phyloP scores from a whole-genome alignment of 2,113 vertebrate species.

The Telmatochromis sp. region DNA sequence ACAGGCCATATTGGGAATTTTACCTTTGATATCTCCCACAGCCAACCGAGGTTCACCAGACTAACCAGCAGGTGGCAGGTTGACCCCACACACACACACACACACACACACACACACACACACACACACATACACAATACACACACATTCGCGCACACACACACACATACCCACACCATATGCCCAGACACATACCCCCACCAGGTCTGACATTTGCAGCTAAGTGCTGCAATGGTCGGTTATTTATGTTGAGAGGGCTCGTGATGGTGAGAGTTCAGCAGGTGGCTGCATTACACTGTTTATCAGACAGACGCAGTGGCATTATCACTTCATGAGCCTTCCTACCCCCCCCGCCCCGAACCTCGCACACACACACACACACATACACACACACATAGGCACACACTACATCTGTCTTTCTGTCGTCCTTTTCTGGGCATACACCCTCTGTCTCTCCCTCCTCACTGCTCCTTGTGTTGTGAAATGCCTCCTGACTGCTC shows the following conservation, averaged over 20 bases:
- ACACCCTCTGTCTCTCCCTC: too few relatives aligned
- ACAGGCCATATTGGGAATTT: conserved; percentile 41
- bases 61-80: conserved; percentile 61
- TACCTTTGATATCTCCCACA: conserved; percentile 50
- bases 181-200: conserved; percentile 23
- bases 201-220: conserved; percentile 56
- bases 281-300: conserved; percentile 59
- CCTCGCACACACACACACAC: too few relatives aligned
- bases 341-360: too few relatives aligned
- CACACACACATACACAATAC: neutral
- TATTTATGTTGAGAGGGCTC: conserved; percentile 54
- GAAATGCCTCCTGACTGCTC: too few relatives aligned
- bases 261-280: conserved; percentile 50
- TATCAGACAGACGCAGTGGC: conserved; percentile 47
- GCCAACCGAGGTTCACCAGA: conserved; percentile 31
- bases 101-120: neutral
- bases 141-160: neutral
- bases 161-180: neutral
- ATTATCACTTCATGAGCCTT: conserved; percentile 48
- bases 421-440: too few relatives aligned
- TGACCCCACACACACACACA: conserved; percentile 7
- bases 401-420: too few relatives aligned
- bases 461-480: too few relatives aligned
- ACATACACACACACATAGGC: too few relatives aligned
- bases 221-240: conserved; percentile 53